phyloP scores from a whole-genome alignment of 2,888 invertebrate species.

The Taenaris catops region DNA sequence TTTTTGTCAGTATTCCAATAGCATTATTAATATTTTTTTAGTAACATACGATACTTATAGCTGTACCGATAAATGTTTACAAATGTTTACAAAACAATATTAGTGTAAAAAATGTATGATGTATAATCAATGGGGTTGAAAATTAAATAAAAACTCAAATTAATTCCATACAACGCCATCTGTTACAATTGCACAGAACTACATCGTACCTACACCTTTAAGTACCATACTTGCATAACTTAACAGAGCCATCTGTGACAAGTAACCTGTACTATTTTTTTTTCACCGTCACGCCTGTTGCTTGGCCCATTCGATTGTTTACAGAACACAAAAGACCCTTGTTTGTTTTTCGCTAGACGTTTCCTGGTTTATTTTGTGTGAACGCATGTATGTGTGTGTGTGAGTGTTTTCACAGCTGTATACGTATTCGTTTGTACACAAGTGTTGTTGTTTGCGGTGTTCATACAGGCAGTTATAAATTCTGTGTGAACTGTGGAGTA shows the following conservation, averaged over 20 bases:
- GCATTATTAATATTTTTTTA: too few species aligned
- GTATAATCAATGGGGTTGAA: too few species aligned
- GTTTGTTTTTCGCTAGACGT: constrained; percentile 80
- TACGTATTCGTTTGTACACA: constrained; percentile 62
- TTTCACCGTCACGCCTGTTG: constrained; percentile 74
- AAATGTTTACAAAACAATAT: too few species aligned
- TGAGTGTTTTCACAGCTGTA: constrained; percentile 71
- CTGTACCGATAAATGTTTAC: too few species aligned
- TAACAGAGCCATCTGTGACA: constrained; percentile 43
- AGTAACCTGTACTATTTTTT: constrained; percentile 58
- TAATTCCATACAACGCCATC: constrained; percentile 31
- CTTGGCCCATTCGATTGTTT: constrained; percentile 70
- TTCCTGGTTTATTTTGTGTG: constrained; percentile 80
- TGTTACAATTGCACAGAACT: constrained; percentile 25
- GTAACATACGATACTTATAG: too few species aligned
- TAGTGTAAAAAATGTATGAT: too few species aligned
- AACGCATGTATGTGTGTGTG: constrained; percentile 36
- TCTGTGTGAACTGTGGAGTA: constrained; percentile 29
- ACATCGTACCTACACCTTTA: constrained; percentile 6
- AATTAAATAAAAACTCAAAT: too few species aligned
- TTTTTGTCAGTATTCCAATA: too few species aligned
- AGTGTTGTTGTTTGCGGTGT: constrained; percentile 65
- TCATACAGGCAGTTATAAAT: constrained; percentile 60
- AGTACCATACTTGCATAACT: background rate
- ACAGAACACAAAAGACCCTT: constrained; percentile 79